These are phyloP conservation scores for Dendrocopos noguchii DNA, from an alignment of 2,113 vertebrate genomes.

Conservation along the genomic window DNA sequence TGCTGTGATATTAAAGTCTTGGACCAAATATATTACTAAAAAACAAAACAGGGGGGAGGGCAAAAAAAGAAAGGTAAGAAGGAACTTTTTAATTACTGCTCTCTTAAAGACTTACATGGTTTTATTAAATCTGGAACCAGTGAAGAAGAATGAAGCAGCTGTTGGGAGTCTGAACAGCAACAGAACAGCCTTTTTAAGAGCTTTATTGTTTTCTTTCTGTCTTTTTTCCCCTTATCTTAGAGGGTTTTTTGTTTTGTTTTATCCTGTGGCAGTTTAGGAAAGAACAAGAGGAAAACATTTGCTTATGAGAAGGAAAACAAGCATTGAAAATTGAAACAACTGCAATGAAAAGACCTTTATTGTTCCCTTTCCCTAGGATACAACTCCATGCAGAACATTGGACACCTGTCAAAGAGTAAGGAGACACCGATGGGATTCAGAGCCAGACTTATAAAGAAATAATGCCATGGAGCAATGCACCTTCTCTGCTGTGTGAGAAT, in stretches of 20 bases:
- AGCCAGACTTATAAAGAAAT: background rate
- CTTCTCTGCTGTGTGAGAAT: background rate
- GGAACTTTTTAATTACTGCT: constrained; percentile 22
- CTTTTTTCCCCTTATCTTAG: background rate
- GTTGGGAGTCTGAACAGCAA: constrained; percentile 65
- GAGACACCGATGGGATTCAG: background rate
- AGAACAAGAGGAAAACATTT: constrained; percentile 54
- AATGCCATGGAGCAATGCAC: background rate
- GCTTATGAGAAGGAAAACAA: constrained; percentile 34
- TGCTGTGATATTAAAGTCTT: background rate
- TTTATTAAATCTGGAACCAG: constrained; percentile 69
- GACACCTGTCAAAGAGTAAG: constrained; percentile 2
- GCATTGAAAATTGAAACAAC: constrained; percentile 23
- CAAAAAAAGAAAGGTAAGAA: background rate
- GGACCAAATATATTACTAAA: background rate
- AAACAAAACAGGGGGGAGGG: background rate
- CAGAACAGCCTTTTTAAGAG: constrained; percentile 55
- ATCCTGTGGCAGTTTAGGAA: constrained; percentile 14
- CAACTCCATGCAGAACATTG: background rate
- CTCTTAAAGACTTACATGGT: constrained; percentile 54
- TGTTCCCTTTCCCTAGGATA: constrained; percentile 20
- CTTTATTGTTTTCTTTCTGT: constrained; percentile 29
- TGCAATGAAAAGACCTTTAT: constrained; percentile 5
- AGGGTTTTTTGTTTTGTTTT: constrained; percentile 20
- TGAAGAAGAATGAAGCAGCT: constrained; percentile 73